Evolutionary conservation across 2,113 vertebrate species (phyloP).

Genomic region (Marmota flaviventris): DNA sequence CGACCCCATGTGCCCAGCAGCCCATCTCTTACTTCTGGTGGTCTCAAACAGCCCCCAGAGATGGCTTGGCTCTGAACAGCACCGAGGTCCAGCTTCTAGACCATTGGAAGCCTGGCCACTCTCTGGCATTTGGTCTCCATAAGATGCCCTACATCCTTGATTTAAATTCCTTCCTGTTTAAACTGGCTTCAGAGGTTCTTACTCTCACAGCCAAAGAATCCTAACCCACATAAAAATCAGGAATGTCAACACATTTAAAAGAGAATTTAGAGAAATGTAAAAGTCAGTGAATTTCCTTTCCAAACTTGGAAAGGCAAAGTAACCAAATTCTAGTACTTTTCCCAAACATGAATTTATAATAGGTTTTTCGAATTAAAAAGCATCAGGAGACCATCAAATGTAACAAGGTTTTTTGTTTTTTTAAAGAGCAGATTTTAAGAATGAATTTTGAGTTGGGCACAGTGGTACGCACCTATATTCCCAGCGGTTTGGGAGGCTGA

Average conservation of each 20-base stretch:
- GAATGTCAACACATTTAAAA: not conserved
- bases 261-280: not conserved
- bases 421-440: not conserved
- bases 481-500: too few species aligned
- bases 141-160: not conserved
- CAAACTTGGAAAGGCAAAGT: not conserved
- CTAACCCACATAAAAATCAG: not conserved
- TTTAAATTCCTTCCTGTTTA: not conserved
- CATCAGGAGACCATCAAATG: not conserved
- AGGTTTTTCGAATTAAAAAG: not conserved
- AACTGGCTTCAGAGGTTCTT: not conserved
- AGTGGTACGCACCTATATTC: too few species aligned
- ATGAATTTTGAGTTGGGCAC: not conserved
- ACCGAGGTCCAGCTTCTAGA: not conserved
- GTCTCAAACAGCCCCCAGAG: not conserved
- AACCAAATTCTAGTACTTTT: not conserved
- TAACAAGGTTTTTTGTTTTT: not conserved
- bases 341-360: not conserved
- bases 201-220: not conserved
- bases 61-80: not conserved
- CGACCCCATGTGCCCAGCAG: rapidly evolving
- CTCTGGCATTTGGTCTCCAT: not conserved
- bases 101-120: not conserved
- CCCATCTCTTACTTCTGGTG: too few species aligned
- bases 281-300: not conserved